Evolutionary conservation across 2,797 vertebrate genomes (phyloP), one percentile per base, ranked within the genome.

Genomic region (Alfaro cultratus): DNA sequence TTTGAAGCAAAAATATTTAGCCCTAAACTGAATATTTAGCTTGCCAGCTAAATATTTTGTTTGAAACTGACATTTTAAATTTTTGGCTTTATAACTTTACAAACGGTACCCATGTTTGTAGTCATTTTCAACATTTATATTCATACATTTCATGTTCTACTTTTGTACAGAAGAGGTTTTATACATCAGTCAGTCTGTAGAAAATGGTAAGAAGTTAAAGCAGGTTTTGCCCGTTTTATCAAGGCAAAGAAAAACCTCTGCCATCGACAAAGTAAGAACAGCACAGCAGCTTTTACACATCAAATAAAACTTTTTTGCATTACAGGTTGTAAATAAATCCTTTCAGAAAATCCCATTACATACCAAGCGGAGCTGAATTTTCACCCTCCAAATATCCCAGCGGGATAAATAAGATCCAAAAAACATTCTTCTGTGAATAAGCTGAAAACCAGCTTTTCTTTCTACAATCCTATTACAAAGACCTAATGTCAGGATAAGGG

Each of bases 401-500:
- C 23, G 80, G 75, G 57, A 83, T 5, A 9, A 71, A 71, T 55
- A 70, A 68, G 57, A 64, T 64, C 7, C 26, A 23, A 55, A 78
- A 82, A 26, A 18, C 29, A 10, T 57, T 60, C 26, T 67, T 36
- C 21, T 75, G 5, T 57, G 47, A 47, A 13, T 4, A 15, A 46
- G 49, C 10, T 55, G 9, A 77, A 70, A 55, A 68, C 0, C 9
- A 46, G 11, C 62, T 78, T 70, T 70, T 36, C 60, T 75, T 47
- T 60, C 45, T 70, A 49, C 45, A 74, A 72, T 78, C 77, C 64
- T 43, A 74, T 55, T n/a, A 71, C 67, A 23, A 55, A 76, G 51
- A 64, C 36, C 81, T 71, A 47, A 74, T 76, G 74, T 76, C 78
- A 73, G 47, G 62, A 80, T 57, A 60, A 46, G 15, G 5, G 47